phyloP scores from a whole-genome alignment of 2,113 vertebrate genomes.

The Saguinus midas region DNA sequence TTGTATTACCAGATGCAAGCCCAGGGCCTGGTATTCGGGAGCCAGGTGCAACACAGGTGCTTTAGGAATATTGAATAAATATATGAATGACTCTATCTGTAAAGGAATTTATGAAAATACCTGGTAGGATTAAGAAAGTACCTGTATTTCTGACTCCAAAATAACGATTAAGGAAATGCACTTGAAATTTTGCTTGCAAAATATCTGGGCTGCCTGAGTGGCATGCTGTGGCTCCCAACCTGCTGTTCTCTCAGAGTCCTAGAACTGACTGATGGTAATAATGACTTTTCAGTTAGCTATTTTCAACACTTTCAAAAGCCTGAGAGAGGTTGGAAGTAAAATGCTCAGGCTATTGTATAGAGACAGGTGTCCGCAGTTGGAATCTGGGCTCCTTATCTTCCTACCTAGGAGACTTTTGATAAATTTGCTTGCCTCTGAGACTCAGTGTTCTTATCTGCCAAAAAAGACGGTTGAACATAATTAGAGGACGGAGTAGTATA shows the following conservation, averaged over 20 bases:
- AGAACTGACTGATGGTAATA: neutral
- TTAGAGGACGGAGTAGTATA: neutral
- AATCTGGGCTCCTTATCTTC: neutral
- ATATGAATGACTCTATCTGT: neutral
- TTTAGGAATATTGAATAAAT: neutral
- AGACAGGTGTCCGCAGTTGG: neutral
- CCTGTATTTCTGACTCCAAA: neutral
- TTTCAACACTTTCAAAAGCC: neutral
- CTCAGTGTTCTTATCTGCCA: neutral
- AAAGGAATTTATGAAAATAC: neutral
- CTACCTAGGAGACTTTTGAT: neutral
- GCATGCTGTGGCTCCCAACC: neutral
- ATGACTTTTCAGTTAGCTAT: neutral
- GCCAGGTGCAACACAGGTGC: fast-evolving
- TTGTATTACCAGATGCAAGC: neutral
- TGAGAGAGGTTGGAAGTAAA: neutral
- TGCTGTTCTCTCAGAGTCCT: neutral
- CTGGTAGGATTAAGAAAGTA: constrained; percentile 57
- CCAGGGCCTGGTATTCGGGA: fast-evolving
- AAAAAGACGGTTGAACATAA: neutral
- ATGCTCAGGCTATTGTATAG: fast-evolving
- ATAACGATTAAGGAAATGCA: neutral
- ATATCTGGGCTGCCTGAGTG: neutral
- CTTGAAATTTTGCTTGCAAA: neutral
- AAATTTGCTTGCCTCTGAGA: neutral